Evolutionary conservation across 2,888 invertebrate species (phyloP).

Genomic region (Zygothrica quintamaculata): DNA sequence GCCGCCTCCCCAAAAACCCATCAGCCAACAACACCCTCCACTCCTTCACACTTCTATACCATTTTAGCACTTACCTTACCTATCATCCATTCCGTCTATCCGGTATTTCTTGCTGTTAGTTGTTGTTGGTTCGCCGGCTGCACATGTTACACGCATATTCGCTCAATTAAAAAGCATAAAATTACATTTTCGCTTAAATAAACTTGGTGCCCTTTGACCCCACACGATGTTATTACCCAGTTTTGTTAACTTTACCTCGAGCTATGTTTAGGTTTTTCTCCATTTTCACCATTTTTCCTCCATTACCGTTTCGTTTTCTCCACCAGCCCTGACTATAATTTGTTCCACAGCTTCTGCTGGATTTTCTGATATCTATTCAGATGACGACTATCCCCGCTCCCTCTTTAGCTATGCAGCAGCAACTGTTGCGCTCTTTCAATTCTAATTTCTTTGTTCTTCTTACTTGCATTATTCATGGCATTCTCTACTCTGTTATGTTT

Average conservation of each 20-base stretch:
- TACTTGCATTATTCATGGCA: constrained; percentile 24
- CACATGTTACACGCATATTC: constrained; percentile 74
- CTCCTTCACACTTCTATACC: not conserved
- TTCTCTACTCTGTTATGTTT: no score
- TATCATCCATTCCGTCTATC: constrained; percentile 7
- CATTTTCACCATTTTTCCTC: not conserved
- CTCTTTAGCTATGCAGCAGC: constrained; percentile 3
- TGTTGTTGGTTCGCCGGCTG: constrained; percentile 24
- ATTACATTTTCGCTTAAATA: constrained; percentile 79
- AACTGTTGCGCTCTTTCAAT: constrained; percentile 4
- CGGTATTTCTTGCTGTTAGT: constrained; percentile 4
- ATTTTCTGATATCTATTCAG: constrained; percentile 26
- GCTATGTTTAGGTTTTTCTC: not conserved
- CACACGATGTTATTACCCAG: not conserved
- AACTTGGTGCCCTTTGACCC: constrained; percentile 44
- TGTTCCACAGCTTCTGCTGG: constrained; percentile 20
- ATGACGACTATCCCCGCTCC: constrained; percentile 21
- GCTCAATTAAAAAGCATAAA: constrained; percentile 81
- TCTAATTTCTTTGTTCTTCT: constrained; percentile 12
- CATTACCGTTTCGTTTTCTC: not conserved
- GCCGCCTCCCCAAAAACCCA: constrained; percentile 4
- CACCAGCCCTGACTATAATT: constrained; percentile 4
- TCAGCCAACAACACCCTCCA: constrained; percentile 5
- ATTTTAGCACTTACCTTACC: constrained; percentile 26
- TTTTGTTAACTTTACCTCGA: not conserved